A percentile compares a stretch with the other conserved stretches of the same genome.
Conservation (phyloP, 2,113 vertebrate genomes). For the Clinocottus analis region DNA sequence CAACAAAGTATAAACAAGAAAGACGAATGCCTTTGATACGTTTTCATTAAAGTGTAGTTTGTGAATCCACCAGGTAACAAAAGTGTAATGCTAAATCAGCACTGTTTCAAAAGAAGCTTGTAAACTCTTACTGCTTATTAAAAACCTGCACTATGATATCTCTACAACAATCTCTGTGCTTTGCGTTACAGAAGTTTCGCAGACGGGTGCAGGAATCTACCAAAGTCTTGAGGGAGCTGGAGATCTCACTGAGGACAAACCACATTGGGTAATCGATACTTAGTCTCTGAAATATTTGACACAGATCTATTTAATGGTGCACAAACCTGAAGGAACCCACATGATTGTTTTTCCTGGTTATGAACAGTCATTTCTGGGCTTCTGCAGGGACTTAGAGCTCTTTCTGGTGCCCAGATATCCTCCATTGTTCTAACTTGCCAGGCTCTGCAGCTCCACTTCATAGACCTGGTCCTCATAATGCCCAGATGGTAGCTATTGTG, state of each 20-base stretch:
- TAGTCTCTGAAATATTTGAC: neutral
- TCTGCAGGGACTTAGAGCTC: slow-evolving; percentile 52
- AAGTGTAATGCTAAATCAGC: neutral
- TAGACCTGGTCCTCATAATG: slow-evolving; percentile 71
- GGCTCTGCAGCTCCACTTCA: slow-evolving; percentile 69
- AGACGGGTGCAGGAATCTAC: slow-evolving; percentile 95
- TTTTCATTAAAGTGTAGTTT: neutral
- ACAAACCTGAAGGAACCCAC: slow-evolving; percentile 18
- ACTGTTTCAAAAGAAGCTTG: neutral
- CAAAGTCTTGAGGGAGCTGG: slow-evolving; percentile 94
- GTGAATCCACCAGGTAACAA: neutral
- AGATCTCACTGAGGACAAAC: slow-evolving; percentile 97
- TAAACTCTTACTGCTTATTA: neutral
- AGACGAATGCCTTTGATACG: neutral
- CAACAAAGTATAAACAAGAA: neutral
- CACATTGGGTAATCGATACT: slow-evolving; percentile 91
- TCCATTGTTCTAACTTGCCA: slow-evolving; percentile 73
- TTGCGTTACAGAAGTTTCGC: slow-evolving; percentile 90
- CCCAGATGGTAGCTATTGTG: slow-evolving; percentile 86
- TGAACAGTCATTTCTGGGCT: slow-evolving; percentile 58
- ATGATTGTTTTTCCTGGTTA: slow-evolving; percentile 46
- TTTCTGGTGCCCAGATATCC: slow-evolving; percentile 66
- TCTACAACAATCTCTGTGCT: slow-evolving; percentile 11
- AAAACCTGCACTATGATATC: neutral
- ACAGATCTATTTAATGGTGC: slow-evolving; percentile 23